Conservation (phyloP, 2,113 vertebrate species). For the Alethe castanea region DNA sequence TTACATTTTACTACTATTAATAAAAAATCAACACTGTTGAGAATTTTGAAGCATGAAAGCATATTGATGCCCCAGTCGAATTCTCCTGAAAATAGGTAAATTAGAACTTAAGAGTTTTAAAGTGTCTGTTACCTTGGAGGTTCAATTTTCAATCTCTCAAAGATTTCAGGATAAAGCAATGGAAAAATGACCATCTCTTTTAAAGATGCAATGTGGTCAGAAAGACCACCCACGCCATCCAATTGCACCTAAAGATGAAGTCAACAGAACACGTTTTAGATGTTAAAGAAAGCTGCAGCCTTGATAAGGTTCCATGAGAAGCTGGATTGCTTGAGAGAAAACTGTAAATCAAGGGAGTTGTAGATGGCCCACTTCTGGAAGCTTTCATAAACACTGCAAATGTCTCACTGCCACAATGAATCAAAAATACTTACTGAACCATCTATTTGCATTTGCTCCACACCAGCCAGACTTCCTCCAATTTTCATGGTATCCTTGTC, state of each 20-base stretch:
- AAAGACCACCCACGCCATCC: conserved; percentile 87
- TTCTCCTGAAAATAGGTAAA: background rate
- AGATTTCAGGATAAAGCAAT: conserved; percentile 93
- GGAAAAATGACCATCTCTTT: conserved; percentile 97
- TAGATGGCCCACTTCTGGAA: background rate
- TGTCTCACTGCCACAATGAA: background rate
- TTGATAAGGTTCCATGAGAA: background rate
- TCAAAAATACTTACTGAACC: conserved; percentile 76
- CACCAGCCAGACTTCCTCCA: conserved; percentile 84
- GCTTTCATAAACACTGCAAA: background rate
- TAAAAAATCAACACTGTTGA: background rate
- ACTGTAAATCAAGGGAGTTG: background rate
- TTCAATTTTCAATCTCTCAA: conserved; percentile 93
- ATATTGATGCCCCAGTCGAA: background rate
- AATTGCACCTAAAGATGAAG: conserved; percentile 80
- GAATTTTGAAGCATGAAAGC: background rate
- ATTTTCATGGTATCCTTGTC: conserved; percentile 86
- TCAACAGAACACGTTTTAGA: background rate
- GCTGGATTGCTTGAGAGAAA: background rate
- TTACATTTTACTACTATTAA: background rate
- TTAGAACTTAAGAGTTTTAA: background rate
- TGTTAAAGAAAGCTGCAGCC: background rate
- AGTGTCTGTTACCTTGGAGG: conserved; percentile 84
- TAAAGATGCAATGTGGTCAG: conserved; percentile 87
- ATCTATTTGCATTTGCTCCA: conserved; percentile 91